Percentiles rank a stretch among this genome's conserved stretches.
These are phyloP conservation scores for Agrochola litura DNA, from an alignment of 2,888 invertebrate species.

Conservation along the genomic window DNA sequence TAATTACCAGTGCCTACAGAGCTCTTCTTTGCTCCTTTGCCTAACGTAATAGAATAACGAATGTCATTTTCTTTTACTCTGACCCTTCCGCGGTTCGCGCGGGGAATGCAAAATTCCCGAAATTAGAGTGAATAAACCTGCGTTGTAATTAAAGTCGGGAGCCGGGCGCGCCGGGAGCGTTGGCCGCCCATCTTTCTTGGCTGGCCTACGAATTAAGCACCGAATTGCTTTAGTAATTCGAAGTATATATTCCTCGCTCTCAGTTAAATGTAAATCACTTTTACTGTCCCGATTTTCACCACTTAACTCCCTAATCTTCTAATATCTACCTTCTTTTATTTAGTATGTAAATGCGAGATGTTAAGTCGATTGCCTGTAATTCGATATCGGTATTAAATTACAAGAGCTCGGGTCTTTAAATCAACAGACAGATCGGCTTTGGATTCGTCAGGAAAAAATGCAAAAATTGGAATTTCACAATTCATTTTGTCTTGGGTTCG, in stretches of 20 bases:
- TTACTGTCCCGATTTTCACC: conserved; percentile 87
- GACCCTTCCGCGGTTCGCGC: conserved; percentile 90
- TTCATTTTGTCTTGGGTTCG: conserved; percentile 41
- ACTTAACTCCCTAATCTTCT: conserved; percentile 81
- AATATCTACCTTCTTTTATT: conserved; percentile 77
- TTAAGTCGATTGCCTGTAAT: conserved; percentile 66
- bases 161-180: conserved; percentile 77
- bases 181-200: conserved; percentile 89
- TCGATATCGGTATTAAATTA: conserved; percentile 66
- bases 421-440: conserved; percentile 58
- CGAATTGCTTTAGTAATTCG: conserved; percentile 89
- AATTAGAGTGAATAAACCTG: conserved; percentile 90
- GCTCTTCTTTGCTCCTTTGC: conserved; percentile 85
- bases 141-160: conserved; percentile 89
- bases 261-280: conserved; percentile 89
- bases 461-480: conserved; percentile 43
- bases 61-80: conserved; percentile 90
- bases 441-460: conserved; percentile 53
- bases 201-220: conserved; percentile 90
- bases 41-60: conserved; percentile 89
- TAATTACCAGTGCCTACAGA: conserved; percentile 82
- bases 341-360: conserved; percentile 74
- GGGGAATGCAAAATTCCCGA: conserved; percentile 89
- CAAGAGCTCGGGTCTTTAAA: conserved; percentile 58
- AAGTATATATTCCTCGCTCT: conserved; percentile 89